These are phyloP conservation scores for Heliconius hortense DNA, from an alignment of 2,888 invertebrate genomes.

Conservation along the genomic window DNA sequence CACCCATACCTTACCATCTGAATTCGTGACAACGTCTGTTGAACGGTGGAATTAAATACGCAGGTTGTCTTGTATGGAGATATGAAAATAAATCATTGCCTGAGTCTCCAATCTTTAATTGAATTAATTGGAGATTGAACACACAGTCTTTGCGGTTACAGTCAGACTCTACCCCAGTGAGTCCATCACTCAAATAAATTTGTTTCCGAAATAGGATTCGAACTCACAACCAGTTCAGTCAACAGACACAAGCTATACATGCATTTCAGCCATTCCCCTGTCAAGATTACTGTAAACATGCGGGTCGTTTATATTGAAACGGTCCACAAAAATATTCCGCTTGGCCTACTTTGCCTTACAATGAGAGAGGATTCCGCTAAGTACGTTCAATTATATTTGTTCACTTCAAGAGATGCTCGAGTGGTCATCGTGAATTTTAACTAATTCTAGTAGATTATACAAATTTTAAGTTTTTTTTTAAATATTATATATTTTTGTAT, in stretches of 20 bases:
- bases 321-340: constrained; percentile 12
- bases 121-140: too few relatives aligned
- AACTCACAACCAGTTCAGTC: not conserved
- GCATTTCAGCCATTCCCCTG: not conserved
- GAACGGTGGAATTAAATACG: too few relatives aligned
- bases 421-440: not conserved
- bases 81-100: too few relatives aligned
- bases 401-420: constrained; percentile 10
- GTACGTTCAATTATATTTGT: constrained; percentile 21
- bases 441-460: not conserved
- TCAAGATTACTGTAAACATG: constrained; percentile 18
- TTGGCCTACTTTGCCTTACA: constrained; percentile 5
- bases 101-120: too few relatives aligned
- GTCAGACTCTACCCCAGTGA: too few relatives aligned
- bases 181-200: too few relatives aligned
- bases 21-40: too few relatives aligned
- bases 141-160: too few relatives aligned
- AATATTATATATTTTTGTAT: not conserved
- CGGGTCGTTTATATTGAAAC: constrained; percentile 18
- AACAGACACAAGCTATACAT: not conserved
- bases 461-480: not conserved
- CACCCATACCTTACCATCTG: too few relatives aligned
- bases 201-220: not conserved
- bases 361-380: constrained; percentile 9
- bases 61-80: too few relatives aligned